These are phyloP conservation scores for Heliocidaris tuberculata DNA, from an alignment of 35 echinoderm and acorn worm genomes.

Conservation along the genomic window DNA sequence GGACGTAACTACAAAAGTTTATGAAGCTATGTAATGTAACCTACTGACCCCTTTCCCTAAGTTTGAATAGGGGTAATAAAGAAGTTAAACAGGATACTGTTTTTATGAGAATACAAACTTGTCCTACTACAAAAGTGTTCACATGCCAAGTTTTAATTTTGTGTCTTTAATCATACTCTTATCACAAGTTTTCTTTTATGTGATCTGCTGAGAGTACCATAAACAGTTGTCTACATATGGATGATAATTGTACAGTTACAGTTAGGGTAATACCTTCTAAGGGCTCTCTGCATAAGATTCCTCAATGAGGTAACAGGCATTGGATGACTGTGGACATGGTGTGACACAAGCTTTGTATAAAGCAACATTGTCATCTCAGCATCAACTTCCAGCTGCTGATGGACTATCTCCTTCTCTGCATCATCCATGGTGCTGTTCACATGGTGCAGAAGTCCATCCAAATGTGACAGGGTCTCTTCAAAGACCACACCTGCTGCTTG, in stretches of 20 bases:
- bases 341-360: constrained; percentile 64
- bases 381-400: constrained; percentile 62
- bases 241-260: background rate
- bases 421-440: background rate
- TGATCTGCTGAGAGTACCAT: too few species aligned
- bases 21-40: too few species aligned
- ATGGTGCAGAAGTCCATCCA: constrained; percentile 48
- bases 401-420: background rate
- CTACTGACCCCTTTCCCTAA: too few species aligned
- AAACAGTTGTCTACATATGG: background rate
- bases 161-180: too few species aligned
- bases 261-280: constrained; percentile 63
- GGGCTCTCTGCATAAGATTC: constrained; percentile 69
- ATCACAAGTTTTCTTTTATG: too few species aligned
- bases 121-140: too few species aligned
- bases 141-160: too few species aligned
- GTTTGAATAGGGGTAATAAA: too few species aligned
- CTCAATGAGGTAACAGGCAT: constrained; percentile 59
- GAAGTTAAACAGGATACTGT: too few species aligned
- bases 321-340: constrained; percentile 62
- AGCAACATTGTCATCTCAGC: constrained; percentile 58
- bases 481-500: constrained; percentile 72
- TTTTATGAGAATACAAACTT: too few species aligned
- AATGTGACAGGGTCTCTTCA: constrained; percentile 61
- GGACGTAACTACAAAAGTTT: too few species aligned